Conservation (phyloP, 2,113 vertebrate genomes). For the Cettia cetti region DNA sequence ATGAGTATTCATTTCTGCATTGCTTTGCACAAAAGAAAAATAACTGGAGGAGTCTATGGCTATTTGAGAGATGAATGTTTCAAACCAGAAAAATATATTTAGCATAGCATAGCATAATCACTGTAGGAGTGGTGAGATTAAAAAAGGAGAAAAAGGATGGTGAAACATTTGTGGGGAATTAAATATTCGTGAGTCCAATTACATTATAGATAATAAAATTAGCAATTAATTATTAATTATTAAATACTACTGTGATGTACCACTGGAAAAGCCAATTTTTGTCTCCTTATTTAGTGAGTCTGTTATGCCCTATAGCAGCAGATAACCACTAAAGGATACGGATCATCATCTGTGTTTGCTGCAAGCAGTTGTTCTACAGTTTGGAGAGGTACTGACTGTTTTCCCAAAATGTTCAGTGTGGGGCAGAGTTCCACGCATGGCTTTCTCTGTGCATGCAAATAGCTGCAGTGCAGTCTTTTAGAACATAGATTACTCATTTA, state of each 20-base stretch:
- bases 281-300: neutral
- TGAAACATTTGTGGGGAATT: neutral
- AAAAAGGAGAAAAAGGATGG: neutral
- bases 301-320: conserved; percentile 23
- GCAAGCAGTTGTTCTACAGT: neutral
- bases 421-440: neutral
- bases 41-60: neutral
- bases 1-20: neutral
- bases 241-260: neutral
- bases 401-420: neutral
- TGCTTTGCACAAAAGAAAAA: neutral
- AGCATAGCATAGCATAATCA: neutral
- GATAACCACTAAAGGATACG: neutral
- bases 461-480: conserved; percentile 37
- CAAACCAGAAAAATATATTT: neutral
- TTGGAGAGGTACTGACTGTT: neutral
- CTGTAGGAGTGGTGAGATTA: neutral
- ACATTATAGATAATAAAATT: conserved; percentile 19
- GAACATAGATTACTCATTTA: neutral
- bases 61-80: neutral
- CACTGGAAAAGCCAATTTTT: conserved; percentile 23
- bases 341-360: neutral
- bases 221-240: conserved; percentile 49
- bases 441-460: neutral
- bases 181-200: neutral